A percentile compares a stretch with the other conserved stretches of the same genome.
Evolutionary conservation across 53 echinoderm and acorn worm genomes (phyloP).

Genomic region (Antedon mediterranea): DNA sequence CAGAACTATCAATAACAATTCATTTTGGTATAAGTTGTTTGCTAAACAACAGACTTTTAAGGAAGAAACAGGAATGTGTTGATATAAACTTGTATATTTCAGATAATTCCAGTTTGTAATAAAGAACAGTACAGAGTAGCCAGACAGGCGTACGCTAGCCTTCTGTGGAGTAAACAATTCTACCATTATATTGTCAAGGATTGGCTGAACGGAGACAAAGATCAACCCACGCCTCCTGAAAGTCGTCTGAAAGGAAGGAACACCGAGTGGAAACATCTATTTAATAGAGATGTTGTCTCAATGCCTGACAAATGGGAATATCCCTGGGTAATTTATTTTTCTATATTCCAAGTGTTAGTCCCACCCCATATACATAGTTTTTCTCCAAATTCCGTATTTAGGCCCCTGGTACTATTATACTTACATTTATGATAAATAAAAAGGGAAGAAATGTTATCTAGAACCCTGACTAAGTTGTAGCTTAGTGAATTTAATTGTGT

Average conservation of each 20-base stretch:
- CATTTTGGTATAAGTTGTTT: no score
- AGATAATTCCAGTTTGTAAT: slow-evolving; percentile 49
- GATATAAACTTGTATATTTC: neutral
- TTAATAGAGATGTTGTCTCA: slow-evolving; percentile 85
- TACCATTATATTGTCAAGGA: slow-evolving; percentile 85
- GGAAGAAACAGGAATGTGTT: neutral
- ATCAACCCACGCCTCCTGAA: slow-evolving; percentile 55
- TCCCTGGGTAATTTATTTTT: slow-evolving; percentile 91
- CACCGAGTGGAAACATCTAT: slow-evolving; percentile 77
- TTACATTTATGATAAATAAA: no score
- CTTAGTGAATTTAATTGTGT: no score
- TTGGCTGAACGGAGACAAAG: slow-evolving; percentile 70
- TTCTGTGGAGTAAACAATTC: slow-evolving; percentile 97
- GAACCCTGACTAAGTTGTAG: no score
- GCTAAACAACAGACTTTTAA: no score
- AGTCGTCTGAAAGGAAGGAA: slow-evolving; percentile 50
- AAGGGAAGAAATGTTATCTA: no score
- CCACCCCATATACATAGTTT: no score
- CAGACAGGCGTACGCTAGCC: slow-evolving; percentile 75
- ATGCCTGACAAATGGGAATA: slow-evolving; percentile 99
- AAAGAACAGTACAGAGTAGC: slow-evolving; percentile 35
- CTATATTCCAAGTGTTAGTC: no score
- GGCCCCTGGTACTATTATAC: no score
- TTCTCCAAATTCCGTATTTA: no score
- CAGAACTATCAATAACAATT: no score